phyloP scores from a whole-genome alignment of 2,797 vertebrate species.

The Okamejei kenojei region DNA sequence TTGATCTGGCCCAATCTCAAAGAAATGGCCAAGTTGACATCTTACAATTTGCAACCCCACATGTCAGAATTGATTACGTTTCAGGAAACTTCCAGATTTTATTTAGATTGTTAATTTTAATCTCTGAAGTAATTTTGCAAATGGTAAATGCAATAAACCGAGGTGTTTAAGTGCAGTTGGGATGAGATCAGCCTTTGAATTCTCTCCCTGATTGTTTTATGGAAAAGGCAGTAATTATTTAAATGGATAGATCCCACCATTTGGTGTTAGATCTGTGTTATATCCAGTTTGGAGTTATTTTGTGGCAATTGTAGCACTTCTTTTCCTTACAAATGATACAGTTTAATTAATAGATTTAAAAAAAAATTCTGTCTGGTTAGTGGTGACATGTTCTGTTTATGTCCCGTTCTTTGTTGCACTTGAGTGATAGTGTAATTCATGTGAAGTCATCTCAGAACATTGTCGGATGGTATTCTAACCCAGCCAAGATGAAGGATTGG shows the following conservation, averaged over 20 bases:
- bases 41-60: too few relatives aligned
- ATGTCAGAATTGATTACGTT: too few relatives aligned
- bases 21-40: too few relatives aligned
- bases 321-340: too few relatives aligned
- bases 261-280: not conserved
- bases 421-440: not conserved
- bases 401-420: not conserved
- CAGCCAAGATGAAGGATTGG: not conserved
- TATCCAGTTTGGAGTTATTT: not conserved
- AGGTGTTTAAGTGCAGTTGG: not conserved
- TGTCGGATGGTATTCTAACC: not conserved
- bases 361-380: not conserved
- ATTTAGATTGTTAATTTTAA: constrained; percentile 9
- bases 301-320: too few relatives aligned
- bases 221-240: not conserved
- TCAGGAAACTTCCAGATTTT: not conserved
- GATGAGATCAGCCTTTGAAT: not conserved
- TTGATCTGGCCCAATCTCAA: too few relatives aligned
- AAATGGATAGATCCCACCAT: not conserved
- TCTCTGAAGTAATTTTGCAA: not conserved
- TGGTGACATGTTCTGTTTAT: not conserved
- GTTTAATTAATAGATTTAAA: not conserved
- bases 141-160: not conserved
- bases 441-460: not conserved
- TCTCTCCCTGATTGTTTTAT: not conserved